A percentile compares a stretch with the other conserved stretches of the same genome.
These are phyloP conservation scores for Campopleginae sp. DNA, from an alignment of 2,888 invertebrate species.

Conservation along the genomic window DNA sequence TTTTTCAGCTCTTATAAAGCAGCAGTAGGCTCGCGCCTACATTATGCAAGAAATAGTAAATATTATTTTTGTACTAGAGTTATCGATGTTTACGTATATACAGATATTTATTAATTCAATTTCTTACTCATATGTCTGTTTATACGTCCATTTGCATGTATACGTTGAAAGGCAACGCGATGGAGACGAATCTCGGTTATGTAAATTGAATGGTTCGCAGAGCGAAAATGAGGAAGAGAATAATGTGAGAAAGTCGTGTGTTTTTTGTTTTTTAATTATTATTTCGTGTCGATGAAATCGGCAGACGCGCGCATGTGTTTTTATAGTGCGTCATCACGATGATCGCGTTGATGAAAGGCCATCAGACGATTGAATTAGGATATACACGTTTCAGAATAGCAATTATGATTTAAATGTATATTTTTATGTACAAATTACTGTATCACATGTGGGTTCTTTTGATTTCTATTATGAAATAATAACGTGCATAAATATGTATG, in stretches of 20 bases:
- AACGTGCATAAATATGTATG: background rate
- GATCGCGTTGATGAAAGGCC: slow-evolving; percentile 35
- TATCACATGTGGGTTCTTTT: background rate
- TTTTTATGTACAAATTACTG: background rate
- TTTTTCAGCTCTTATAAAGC: slow-evolving; percentile 7
- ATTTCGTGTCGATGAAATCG: slow-evolving; percentile 8
- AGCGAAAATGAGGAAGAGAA: slow-evolving; percentile 61
- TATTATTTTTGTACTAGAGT: background rate
- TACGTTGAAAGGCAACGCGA: slow-evolving; percentile 23
- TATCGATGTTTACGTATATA: background rate
- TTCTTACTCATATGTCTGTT: background rate
- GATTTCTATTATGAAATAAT: background rate
- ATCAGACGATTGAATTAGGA: slow-evolving; percentile 3
- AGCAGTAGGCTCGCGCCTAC: slow-evolving; percentile 12
- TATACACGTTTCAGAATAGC: slow-evolving; percentile 17
- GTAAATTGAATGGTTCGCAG: slow-evolving; percentile 49
- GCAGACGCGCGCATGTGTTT: slow-evolving; percentile 1
- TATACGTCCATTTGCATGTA: background rate
- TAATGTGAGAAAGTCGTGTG: slow-evolving; percentile 47
- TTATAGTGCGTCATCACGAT: slow-evolving; percentile 18
- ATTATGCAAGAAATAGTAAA: slow-evolving; percentile 37
- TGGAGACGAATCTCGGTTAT: slow-evolving; percentile 51
- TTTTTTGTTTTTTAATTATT: background rate
- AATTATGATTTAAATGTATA: slow-evolving; percentile 18
- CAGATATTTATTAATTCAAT: background rate